These are phyloP conservation scores for Psilopsiagon aymara DNA, from an alignment of 2,113 vertebrate species.

Conservation along the genomic window DNA sequence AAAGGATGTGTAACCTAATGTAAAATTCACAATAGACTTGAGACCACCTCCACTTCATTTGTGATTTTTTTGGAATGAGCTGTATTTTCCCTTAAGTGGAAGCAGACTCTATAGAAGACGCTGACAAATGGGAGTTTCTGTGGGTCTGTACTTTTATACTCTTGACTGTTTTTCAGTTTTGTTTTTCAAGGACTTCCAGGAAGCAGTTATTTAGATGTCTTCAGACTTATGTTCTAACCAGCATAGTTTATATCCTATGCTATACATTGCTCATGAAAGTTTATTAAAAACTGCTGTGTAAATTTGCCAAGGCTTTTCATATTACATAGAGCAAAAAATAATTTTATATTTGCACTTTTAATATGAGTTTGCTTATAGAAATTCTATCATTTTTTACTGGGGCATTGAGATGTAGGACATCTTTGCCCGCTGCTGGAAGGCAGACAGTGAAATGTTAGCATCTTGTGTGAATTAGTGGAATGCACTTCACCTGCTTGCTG, in stretches of 20 bases:
- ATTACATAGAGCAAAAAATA: background rate
- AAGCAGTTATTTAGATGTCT: background rate
- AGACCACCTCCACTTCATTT: background rate
- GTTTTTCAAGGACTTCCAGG: background rate
- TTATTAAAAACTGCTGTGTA: background rate
- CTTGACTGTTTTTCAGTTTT: background rate
- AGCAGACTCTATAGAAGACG: background rate
- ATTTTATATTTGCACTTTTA: background rate
- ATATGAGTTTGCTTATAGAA: background rate
- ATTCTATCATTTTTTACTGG: background rate
- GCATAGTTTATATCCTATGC: background rate
- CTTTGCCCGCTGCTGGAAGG: background rate
- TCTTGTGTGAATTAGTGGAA: slow-evolving; percentile 11
- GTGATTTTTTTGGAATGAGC: background rate
- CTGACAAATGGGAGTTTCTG: background rate
- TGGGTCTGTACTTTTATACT: background rate
- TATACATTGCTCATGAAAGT: background rate
- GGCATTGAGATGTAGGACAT: background rate
- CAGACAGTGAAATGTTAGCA: background rate
- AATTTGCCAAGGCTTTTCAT: background rate
- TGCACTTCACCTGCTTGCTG: slow-evolving; percentile 11
- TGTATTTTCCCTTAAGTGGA: background rate
- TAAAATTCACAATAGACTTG: background rate
- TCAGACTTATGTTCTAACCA: background rate
- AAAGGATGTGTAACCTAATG: background rate